These are phyloP conservation scores for Petrocephalus sullivani DNA, from an alignment of 2,797 vertebrate genomes.

Conservation along the genomic window DNA sequence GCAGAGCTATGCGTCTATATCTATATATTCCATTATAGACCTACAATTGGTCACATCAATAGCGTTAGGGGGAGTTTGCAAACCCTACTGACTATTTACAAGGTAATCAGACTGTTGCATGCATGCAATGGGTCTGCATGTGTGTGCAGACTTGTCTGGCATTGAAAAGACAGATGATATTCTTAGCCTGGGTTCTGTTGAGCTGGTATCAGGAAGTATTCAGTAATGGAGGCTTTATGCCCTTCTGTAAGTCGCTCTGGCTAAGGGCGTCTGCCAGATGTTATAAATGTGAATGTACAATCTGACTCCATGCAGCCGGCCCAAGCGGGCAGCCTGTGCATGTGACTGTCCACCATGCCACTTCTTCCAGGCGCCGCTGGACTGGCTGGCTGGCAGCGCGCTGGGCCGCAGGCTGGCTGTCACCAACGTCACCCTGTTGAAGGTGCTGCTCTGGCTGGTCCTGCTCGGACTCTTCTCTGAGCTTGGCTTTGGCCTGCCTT, in stretches of 20 bases:
- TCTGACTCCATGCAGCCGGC: background rate
- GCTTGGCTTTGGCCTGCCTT: conserved; percentile 81
- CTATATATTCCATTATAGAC: background rate
- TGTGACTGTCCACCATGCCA: background rate
- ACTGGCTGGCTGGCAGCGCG: conserved; percentile 57
- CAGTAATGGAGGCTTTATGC: too few species aligned
- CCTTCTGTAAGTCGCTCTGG: too few species aligned
- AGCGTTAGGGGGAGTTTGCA: background rate
- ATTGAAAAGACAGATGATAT: too few species aligned
- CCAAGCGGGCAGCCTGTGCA: background rate
- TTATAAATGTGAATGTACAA: background rate
- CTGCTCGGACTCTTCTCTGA: conserved; percentile 82
- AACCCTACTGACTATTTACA: background rate
- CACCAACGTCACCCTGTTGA: conserved; percentile 65
- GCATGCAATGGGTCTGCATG: background rate
- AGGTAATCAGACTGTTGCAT: background rate
- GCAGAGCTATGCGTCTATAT: background rate
- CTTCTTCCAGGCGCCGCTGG: conserved; percentile 39
- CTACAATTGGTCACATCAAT: background rate
- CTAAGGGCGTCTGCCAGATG: too few species aligned
- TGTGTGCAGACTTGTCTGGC: background rate
- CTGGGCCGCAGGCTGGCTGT: conserved; percentile 51
- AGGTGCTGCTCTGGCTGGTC: conserved; percentile 84
- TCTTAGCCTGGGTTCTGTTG: too few species aligned
- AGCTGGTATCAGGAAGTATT: too few species aligned